phyloP scores from a whole-genome alignment of 1,140 invertebrate genomes.

The Cydia fagiglandana region DNA sequence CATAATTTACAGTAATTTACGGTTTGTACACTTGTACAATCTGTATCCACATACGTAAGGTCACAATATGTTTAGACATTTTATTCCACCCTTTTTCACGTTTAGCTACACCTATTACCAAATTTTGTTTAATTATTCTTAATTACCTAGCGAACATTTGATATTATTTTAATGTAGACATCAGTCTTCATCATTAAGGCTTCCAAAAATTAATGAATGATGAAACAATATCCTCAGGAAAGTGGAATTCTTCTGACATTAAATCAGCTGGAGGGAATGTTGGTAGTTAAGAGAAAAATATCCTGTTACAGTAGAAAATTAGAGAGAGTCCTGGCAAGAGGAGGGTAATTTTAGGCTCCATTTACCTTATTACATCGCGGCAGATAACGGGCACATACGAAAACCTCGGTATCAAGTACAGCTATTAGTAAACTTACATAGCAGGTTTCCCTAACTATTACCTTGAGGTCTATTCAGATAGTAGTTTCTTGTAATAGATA shows the following conservation, averaged over 20 bases:
- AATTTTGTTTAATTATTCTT: neutral
- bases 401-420: slow-evolving; percentile 18
- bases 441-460: too few species aligned
- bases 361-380: slow-evolving; percentile 56
- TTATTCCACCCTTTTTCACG: too few species aligned
- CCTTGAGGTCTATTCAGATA: too few species aligned
- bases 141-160: neutral
- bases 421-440: neutral
- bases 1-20: too few species aligned
- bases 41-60: too few species aligned
- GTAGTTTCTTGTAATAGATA: too few species aligned
- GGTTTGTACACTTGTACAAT: too few species aligned
- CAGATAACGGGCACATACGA: slow-evolving; percentile 41
- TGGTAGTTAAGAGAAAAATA: slow-evolving; percentile 34
- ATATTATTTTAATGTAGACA: neutral
- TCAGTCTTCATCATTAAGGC: neutral
- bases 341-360: slow-evolving; percentile 55
- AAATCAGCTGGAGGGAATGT: slow-evolving; percentile 7
- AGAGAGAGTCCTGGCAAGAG: slow-evolving; percentile 37
- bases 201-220: neutral
- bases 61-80: too few species aligned
- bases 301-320: slow-evolving; percentile 35
- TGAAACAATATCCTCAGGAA: neutral
- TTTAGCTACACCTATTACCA: neutral
- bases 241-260: slow-evolving; percentile 14